Evolutionary conservation across 2,113 vertebrate species (phyloP).

Genomic region (Phoenicopterus ruber): DNA sequence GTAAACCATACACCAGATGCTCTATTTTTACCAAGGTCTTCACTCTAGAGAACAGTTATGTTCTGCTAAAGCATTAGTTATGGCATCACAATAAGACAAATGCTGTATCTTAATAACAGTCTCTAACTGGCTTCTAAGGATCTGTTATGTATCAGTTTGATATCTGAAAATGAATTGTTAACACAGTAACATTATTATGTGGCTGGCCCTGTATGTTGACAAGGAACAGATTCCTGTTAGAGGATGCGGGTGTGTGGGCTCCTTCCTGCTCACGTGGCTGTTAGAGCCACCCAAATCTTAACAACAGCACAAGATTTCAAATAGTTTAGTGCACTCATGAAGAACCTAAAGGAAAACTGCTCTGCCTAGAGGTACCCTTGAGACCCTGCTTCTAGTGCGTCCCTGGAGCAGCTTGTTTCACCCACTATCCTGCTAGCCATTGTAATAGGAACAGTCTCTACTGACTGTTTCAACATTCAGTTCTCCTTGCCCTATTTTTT

Average conservation of each 20-base stretch:
- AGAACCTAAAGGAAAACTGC: not conserved
- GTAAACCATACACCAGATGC: not conserved
- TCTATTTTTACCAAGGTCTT: not conserved
- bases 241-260: not conserved
- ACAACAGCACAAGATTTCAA: not conserved
- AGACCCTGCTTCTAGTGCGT: not conserved
- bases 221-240: not conserved
- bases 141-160: not conserved
- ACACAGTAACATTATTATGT: not conserved
- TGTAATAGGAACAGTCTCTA: not conserved
- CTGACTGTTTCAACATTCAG: not conserved
- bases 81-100: not conserved
- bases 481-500: not conserved
- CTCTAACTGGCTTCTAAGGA: not conserved
- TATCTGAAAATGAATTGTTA: not conserved
- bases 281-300: not conserved
- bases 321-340: not conserved
- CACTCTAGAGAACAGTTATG: not conserved
- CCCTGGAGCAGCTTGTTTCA: not conserved
- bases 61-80: not conserved
- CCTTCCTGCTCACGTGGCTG: not conserved
- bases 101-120: not conserved
- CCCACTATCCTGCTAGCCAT: not conserved
- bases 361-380: not conserved
- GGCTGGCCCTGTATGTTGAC: not conserved